Percentiles rank a stretch among this genome's conserved stretches.
Evolutionary conservation across 2,113 vertebrate genomes (phyloP).

Genomic region (Capra hircus): DNA sequence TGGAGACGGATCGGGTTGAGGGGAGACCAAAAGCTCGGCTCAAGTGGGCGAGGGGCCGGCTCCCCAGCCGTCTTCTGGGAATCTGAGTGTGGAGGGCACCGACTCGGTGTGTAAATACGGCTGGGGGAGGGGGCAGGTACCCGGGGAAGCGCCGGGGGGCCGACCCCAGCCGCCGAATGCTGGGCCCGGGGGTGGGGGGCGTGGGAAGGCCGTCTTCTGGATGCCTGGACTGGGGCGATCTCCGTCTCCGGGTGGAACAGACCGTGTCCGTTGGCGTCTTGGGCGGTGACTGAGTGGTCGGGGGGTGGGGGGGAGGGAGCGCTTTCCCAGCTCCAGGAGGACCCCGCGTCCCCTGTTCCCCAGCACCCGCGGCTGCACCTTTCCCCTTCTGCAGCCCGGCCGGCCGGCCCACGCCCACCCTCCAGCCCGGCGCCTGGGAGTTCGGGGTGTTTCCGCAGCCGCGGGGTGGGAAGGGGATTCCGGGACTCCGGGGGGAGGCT

Average conservation of each 20-base stretch:
- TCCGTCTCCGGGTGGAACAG: background rate
- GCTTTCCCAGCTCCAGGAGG: background rate
- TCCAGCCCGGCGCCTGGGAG: background rate
- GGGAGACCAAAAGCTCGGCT: background rate
- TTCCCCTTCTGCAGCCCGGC: background rate
- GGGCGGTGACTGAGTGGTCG: conserved; percentile 47
- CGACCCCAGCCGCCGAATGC: background rate
- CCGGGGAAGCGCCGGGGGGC: background rate
- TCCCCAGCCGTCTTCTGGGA: background rate
- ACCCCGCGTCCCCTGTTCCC: background rate
- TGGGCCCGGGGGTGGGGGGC: background rate
- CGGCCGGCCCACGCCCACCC: conserved; percentile 37
- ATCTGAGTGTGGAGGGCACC: background rate
- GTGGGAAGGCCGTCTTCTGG: background rate
- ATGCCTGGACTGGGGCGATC: background rate
- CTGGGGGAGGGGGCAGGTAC: conserved; percentile 40
- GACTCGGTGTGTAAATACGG: conserved; percentile 15
- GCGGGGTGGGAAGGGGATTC: background rate
- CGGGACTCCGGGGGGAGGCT: background rate
- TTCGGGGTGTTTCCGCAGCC: background rate
- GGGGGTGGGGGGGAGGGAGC: background rate
- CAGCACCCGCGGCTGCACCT: background rate
- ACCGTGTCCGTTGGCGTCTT: conserved; percentile 35
- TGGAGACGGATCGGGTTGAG: background rate
- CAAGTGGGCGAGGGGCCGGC: background rate